Base-by-base conservation (phyloP, 2,797 vertebrate species). In the Nothura maculosa region DNA sequence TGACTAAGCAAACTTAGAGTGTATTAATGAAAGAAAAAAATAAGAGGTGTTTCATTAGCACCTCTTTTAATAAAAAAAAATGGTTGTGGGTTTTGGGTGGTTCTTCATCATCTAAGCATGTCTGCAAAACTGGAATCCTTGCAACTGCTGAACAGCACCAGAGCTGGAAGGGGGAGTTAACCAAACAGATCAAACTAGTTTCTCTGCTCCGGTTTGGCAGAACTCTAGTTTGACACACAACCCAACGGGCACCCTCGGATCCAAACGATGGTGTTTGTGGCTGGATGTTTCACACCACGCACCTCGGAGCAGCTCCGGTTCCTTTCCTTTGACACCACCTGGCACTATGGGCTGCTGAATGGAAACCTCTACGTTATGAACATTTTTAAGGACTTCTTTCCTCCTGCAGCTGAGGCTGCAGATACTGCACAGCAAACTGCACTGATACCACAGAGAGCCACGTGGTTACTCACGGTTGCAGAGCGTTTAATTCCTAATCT, bases 131-230 rank as follows among this genome's bases (percentile, higher is more conserved):
- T 20, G 40, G 30, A 92, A 89, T 27, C n/a, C 55, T 76, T 4
- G 2, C 42, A 81, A 43, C 12, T 0, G 15, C 57, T 19, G 45
- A 42, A 20, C 7, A 22, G 55, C 61, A n/a, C 57, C 57, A 55
- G 47, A 61, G 45, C 57, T 72, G 86, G 85, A 75, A 96, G 84
- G 63, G 4, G 9, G 72, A 92, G 72, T 61, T 15, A 85, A 64
- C 7, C 2, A 48, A 88, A 48, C n/a, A 85, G 47, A 90, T 34
- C 81, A 48, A 48, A 92, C 60, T 19, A 27, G 55, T 91, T 93
- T 68, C 66, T 81, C 84, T 32, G 57, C 45, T 64, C 67, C 50
- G 25, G n/a, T 80, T 77, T 24, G 76, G 7, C 42, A 81, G 43
- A 84, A 88, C 63, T 30, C 47, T 40, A 11, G 24, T 5, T 17